Evolutionary conservation across 2,888 invertebrate genomes (phyloP).

Genomic region (Pandemis corylana): DNA sequence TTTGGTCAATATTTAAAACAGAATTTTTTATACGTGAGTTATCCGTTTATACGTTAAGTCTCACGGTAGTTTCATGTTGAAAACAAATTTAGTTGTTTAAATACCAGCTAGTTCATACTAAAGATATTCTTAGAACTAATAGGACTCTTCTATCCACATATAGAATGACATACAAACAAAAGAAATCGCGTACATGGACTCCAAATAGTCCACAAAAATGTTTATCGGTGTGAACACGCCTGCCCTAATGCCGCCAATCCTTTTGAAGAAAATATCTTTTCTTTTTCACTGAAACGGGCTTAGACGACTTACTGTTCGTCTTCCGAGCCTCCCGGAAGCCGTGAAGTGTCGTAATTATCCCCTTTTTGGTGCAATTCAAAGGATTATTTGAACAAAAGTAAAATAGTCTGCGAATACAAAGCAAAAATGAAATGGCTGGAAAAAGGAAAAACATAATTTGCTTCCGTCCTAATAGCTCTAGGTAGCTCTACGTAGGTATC

Average conservation of each 20-base stretch:
- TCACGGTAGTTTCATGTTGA: too few species aligned
- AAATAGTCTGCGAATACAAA: constrained; percentile 10
- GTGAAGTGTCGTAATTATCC: constrained; percentile 81
- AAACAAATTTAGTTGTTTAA: too few species aligned
- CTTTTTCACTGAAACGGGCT: constrained; percentile 77
- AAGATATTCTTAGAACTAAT: too few species aligned
- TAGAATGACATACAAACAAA: too few species aligned
- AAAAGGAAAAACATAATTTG: not conserved
- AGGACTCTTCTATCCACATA: not conserved
- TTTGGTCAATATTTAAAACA: too few species aligned
- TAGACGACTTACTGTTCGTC: constrained; percentile 81
- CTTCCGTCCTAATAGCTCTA: not conserved
- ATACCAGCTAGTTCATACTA: too few species aligned
- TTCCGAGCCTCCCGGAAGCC: constrained; percentile 76
- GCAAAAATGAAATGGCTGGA: not conserved
- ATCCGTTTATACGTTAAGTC: too few species aligned
- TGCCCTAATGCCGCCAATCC: constrained; percentile 75
- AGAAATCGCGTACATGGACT: not conserved
- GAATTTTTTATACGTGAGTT: too few species aligned
- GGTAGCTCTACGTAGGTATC: too few species aligned
- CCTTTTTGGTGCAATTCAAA: constrained; percentile 53
- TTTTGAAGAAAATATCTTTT: constrained; percentile 77
- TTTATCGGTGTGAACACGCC: constrained; percentile 62
- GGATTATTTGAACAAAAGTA: constrained; percentile 44
- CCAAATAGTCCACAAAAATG: not conserved